Evolutionary conservation across 2,113 vertebrate species (phyloP), one percentile per base, ranked within the genome.

Genomic region (Diadophis punctatus): DNA sequence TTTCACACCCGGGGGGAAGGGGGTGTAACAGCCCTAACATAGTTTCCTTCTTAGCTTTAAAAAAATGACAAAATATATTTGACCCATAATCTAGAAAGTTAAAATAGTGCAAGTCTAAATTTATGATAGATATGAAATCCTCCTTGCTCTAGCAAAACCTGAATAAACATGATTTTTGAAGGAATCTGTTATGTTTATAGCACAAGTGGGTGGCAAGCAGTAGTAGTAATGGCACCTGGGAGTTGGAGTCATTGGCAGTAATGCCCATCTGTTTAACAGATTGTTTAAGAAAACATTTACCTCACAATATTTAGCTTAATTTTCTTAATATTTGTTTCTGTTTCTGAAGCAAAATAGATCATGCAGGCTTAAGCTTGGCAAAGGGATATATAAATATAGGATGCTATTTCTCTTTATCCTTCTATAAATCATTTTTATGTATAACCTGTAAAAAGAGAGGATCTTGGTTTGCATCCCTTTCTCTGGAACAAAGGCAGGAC

Each of bases 151-250:
- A 96, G 95, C 94, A 93, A 93, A 93, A 92, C 93, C 93, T 96
- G 91, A 96, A 94, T 0, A 55, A 93, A 88, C 90, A 80, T 91
- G 92, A 91, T 95, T 94, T 87, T 95, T 95, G 92, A 94, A 91
- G 87, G 90, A 90, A 95, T 96, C 97, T 97, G 55, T 94, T 96
- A 94, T 60, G 80, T 96, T 96, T 97, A 92, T 95, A 97, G 93
- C 93, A 94, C 90, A 94, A 91, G 22, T 94, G 87, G 90, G 85
- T 95, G 93, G 92, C 86, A 93, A 94, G 93, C 60, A 86, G 91
- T 58, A 91, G 88, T 48, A 23, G 89, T 93, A 92, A 85, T 92
- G 90, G 86, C 89, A 63, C 23, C 86, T 74, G 27, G 25, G 63
- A 91, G 93, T 86, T 93, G 92, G 90, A 91, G 90, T 94, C 6